phyloP scores from a whole-genome alignment of 2,113 vertebrate species.

The Accipiter virgatus region DNA sequence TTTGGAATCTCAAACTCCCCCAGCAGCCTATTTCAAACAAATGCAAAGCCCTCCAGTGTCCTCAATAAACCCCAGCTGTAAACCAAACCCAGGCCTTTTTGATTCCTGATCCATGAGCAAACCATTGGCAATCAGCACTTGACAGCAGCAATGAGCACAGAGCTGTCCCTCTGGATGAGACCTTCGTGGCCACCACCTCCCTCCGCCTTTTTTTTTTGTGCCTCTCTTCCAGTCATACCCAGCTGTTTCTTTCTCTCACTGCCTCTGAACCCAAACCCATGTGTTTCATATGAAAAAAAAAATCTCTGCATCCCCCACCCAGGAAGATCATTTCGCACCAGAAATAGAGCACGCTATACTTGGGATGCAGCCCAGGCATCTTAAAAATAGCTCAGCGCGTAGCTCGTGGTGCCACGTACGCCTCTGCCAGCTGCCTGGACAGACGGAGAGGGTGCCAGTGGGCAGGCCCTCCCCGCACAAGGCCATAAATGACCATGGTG shows the following conservation, averaged over 20 bases:
- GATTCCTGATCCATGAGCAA: constrained; percentile 15
- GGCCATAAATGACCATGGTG: constrained; percentile 69
- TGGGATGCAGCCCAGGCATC: constrained; percentile 67
- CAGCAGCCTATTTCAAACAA: constrained; percentile 21
- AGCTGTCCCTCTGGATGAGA: background rate
- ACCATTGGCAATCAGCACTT: background rate
- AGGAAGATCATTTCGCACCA: constrained; percentile 66
- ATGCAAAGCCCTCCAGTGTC: background rate
- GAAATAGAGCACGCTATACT: constrained; percentile 66
- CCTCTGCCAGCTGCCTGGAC: constrained; percentile 48
- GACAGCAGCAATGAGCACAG: background rate
- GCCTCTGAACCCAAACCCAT: constrained; percentile 22
- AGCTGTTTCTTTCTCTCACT: constrained; percentile 8
- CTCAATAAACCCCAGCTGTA: constrained; percentile 23
- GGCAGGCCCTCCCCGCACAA: background rate
- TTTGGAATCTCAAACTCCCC: constrained; percentile 26
- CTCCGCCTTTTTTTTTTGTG: background rate
- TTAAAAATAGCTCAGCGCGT: constrained; percentile 70
- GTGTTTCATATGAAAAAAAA: constrained; percentile 42
- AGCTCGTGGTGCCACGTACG: constrained; percentile 28
- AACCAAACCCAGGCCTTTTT: background rate
- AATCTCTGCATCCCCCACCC: constrained; percentile 58
- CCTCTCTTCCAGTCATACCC: background rate
- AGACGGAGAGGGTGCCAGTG: background rate
- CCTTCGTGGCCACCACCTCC: background rate